Conservation (phyloP, 2,113 vertebrate species). For the Prionailurus bengalensis region DNA sequence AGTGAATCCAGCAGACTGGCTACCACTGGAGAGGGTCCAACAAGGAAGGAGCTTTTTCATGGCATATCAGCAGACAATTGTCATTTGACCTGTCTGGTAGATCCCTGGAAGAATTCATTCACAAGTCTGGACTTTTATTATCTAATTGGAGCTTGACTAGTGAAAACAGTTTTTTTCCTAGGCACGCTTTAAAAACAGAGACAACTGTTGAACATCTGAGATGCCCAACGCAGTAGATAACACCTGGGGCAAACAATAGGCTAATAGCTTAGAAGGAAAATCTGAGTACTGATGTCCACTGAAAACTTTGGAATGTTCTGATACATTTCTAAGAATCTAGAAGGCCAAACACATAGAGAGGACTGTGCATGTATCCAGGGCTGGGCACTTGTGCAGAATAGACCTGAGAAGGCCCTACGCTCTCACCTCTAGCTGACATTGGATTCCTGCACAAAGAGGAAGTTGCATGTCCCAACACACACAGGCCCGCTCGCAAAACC, state of each 20-base stretch:
- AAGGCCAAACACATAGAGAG: not conserved
- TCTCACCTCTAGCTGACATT: not conserved
- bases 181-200: not conserved
- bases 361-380: not conserved
- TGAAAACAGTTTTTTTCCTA: not conserved
- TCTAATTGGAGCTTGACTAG: not conserved
- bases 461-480: not conserved
- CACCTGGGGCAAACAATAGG: not conserved
- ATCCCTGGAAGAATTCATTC: not conserved
- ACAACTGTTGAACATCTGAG: not conserved
- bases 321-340: not conserved
- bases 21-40: not conserved
- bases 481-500: not conserved
- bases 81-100: not conserved
- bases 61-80: not conserved
- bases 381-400: not conserved
- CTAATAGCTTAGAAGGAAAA: not conserved
- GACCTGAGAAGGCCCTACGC: not conserved
- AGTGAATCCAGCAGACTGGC: not conserved
- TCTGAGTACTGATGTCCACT: not conserved
- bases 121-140: not conserved
- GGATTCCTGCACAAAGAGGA: not conserved
- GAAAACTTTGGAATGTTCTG: not conserved
- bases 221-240: not conserved
- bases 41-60: not conserved